A percentile compares a stretch with the other conserved stretches of the same genome.
phyloP scores from a whole-genome alignment of 2,888 invertebrate genomes.

The Lithodes maja region DNA sequence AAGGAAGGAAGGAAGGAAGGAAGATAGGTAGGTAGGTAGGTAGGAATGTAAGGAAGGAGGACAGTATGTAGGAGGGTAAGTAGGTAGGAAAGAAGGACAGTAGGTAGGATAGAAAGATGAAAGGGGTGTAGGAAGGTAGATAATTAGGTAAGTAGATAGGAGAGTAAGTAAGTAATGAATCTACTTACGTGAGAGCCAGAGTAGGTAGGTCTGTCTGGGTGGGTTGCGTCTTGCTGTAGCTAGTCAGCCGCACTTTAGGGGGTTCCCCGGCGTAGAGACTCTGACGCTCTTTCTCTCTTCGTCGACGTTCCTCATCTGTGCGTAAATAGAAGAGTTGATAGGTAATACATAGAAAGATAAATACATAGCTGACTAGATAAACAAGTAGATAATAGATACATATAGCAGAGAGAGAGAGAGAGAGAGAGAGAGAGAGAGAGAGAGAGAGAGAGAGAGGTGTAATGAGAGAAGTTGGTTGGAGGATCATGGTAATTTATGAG shows the following conservation, averaged over 20 bases:
- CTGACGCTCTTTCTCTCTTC: conserved; percentile 32
- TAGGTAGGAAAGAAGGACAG: neutral
- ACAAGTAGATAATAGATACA: too few relatives aligned
- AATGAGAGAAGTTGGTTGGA: too few relatives aligned
- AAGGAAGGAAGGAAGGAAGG: too few relatives aligned
- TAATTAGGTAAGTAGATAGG: neutral
- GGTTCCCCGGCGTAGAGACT: conserved; percentile 26
- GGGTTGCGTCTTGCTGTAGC: conserved; percentile 21
- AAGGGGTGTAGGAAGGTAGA: neutral
- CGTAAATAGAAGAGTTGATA: neutral
- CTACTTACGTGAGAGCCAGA: conserved; percentile 24
- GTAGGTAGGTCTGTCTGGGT: neutral
- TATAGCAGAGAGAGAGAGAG: too few relatives aligned
- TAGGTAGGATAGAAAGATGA: neutral
- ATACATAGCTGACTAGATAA: too few relatives aligned
- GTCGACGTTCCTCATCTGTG: conserved; percentile 38
- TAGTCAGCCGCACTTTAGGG: conserved; percentile 22
- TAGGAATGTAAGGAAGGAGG: too few relatives aligned
- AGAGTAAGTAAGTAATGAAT: too few relatives aligned
- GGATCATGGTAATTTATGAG: too few relatives aligned
- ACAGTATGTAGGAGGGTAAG: neutral
- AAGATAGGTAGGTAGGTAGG: neutral
- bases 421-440: too few relatives aligned
- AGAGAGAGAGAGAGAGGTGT: too few relatives aligned
- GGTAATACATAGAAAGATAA: too few relatives aligned